Base-by-base conservation (phyloP, 2,797 vertebrate genomes). In the Rallus crepitans region DNA sequence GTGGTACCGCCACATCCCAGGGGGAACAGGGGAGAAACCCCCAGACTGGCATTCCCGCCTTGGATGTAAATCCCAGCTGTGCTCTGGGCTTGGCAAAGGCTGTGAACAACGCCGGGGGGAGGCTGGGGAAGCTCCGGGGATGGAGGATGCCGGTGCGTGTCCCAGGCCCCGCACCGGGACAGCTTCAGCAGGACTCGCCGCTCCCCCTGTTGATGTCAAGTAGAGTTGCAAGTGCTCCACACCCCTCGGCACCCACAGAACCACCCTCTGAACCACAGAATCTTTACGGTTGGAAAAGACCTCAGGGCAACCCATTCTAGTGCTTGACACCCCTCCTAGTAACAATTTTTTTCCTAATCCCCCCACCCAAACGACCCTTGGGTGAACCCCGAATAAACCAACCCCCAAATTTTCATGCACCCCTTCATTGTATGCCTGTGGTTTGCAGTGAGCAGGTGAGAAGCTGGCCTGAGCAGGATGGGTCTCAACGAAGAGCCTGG, bases 171-270 rank as follows among this genome's bases (percentile, higher is more conserved):
- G 66, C 4, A 0, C 31, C 11, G 71, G 56, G 60, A 81, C 77
- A 47, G 69, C 77, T 28, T 70, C 83, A 21, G 6, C 75, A 87
- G 87, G 93, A 56, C 75, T 19, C 60, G 10, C 82, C 76, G 79
- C 96, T 95, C 94, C 91, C 95, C 87, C 82, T 93, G 82, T 77
- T 88, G 94, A 61, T 91, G 61, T 55, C 91, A 28, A 63, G 30
- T 10, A 35, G 25, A 47, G 76, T 55, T 91, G 91, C 96, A 96
- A 83, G 90, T 8, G 65, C 85, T 80, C 33, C 21, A 1, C 53
- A 78, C n/a, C 85, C 64, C 94, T 1, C 5, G 64, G 6, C 77
- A 4, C 10, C 4, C 42, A 45, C 42, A 19, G 42, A 45, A 19
- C 42, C 42, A 45, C 42, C 42, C 42, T 7, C 42, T 45, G 42